A percentile compares a stretch with the other conserved stretches of the same genome.
Evolutionary conservation across 2,888 invertebrate species (phyloP).

Genomic region (Acanthoscelides obtectus): DNA sequence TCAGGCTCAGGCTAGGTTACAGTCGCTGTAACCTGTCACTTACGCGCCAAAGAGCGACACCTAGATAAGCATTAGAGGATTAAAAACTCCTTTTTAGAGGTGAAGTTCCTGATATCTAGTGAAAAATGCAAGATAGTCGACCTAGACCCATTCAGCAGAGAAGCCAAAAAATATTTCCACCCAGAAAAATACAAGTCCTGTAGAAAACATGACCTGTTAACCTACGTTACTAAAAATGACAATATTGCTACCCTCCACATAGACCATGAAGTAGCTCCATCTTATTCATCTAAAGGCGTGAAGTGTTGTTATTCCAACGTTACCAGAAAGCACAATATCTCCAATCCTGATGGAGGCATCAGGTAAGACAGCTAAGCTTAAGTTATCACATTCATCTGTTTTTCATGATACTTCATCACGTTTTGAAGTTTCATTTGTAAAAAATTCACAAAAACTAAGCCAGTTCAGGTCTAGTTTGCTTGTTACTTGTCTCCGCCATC

Average conservation of each 20-base stretch:
- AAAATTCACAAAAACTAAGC: too few species aligned
- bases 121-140: conserved; percentile 61
- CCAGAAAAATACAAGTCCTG: conserved; percentile 54
- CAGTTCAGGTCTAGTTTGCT: too few species aligned
- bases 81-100: conserved; percentile 23
- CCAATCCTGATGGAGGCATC: conserved; percentile 31
- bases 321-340: conserved; percentile 21
- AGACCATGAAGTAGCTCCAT: conserved; percentile 32
- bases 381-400: too few species aligned
- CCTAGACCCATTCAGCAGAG: conserved; percentile 55
- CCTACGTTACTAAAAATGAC: conserved; percentile 36
- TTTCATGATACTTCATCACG: too few species aligned
- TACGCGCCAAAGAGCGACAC: too few species aligned
- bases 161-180: conserved; percentile 52
- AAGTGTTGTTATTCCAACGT: conserved; percentile 38
- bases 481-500: too few species aligned
- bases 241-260: conserved; percentile 36
- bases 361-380: conserved; percentile 24
- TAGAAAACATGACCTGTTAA: conserved; percentile 41
- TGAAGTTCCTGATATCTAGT: conserved; percentile 54
- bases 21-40: too few species aligned
- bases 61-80: too few species aligned
- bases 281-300: conserved; percentile 33
- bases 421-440: too few species aligned
- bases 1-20: too few species aligned